These are phyloP conservation scores for Mus pahari DNA, from an alignment of 2,113 vertebrate genomes.

Conservation along the genomic window DNA sequence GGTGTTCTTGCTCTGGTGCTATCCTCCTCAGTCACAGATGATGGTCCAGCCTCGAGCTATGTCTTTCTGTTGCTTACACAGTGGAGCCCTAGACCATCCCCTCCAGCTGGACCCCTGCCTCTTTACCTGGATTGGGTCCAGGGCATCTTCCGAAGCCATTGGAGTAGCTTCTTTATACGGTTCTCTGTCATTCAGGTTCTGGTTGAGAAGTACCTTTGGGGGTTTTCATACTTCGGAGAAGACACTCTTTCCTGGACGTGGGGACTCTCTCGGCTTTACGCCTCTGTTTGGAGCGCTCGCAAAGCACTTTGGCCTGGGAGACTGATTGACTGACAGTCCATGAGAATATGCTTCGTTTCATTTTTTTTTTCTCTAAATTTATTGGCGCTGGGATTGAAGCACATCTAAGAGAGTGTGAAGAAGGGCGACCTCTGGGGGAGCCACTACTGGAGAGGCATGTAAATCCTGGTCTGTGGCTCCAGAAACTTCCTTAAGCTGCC, in stretches of 20 bases:
- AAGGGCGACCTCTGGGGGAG: neutral
- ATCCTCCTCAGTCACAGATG: neutral
- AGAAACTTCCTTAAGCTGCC: neutral
- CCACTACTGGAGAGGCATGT: neutral
- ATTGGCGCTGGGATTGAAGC: neutral
- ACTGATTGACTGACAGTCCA: neutral
- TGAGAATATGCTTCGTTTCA: neutral
- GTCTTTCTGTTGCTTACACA: neutral
- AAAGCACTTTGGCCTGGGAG: neutral
- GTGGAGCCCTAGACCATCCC: neutral
- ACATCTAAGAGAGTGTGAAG: neutral
- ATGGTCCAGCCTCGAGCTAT: neutral
- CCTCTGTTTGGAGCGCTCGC: neutral
- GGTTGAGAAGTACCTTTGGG: neutral
- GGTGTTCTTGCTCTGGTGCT: neutral
- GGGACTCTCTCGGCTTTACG: neutral
- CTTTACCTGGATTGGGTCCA: neutral
- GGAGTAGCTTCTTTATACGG: neutral
- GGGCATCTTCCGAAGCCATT: neutral
- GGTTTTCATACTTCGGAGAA: neutral
- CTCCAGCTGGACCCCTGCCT: neutral
- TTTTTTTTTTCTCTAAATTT: neutral
- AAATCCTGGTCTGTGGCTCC: neutral
- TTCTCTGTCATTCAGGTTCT: neutral
- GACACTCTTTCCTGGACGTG: neutral